phyloP scores from a whole-genome alignment of 2,797 vertebrate genomes.

The Mormyrops boulengeri region DNA sequence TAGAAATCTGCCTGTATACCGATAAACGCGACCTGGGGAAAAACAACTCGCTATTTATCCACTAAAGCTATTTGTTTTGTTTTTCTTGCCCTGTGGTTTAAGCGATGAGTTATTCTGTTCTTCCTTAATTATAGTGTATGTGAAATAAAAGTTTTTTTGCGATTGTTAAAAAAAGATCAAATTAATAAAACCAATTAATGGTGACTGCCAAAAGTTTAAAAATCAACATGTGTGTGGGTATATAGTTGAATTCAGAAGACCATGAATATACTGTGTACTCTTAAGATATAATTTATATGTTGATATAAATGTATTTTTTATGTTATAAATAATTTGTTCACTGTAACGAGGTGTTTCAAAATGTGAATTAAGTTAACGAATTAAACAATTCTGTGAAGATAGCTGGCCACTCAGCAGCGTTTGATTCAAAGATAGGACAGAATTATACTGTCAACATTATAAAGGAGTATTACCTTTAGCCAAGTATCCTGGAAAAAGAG shows the following conservation, averaged over 20 bases:
- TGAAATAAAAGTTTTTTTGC: neutral
- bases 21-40: neutral
- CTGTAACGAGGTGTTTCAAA: neutral
- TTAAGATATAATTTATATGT: no score
- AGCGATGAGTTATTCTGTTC: neutral
- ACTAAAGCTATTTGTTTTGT: neutral
- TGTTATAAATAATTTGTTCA: neutral
- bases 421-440: neutral
- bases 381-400: neutral
- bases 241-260: neutral
- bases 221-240: neutral
- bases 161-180: neutral
- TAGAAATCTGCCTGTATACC: neutral
- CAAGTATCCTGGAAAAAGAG: no score
- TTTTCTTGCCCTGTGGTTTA: neutral
- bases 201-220: neutral
- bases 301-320: neutral
- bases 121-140: neutral
- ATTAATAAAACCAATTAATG: neutral
- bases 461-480: neutral
- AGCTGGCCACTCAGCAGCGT: neutral
- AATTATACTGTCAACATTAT: neutral
- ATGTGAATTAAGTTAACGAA: neutral
- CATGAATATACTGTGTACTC: no score
- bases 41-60: neutral